Conservation (phyloP, 1,140 invertebrate genomes). For the Eciton burchellii region DNA sequence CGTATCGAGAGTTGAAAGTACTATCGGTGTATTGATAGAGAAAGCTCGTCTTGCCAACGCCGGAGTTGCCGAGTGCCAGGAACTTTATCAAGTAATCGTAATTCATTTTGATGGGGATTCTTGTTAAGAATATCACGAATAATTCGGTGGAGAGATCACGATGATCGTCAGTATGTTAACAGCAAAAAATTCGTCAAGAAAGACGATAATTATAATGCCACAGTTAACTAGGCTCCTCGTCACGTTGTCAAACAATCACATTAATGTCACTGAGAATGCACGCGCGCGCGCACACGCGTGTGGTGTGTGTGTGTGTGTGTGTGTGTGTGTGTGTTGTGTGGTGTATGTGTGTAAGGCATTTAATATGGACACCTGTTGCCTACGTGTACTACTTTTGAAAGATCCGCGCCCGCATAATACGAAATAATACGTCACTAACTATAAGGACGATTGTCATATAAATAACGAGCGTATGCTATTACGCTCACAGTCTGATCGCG, state of each 20-base stretch:
- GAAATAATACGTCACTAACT: not conserved
- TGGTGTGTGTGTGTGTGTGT: not conserved
- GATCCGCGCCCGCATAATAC: constrained; percentile 36
- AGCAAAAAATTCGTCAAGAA: not conserved
- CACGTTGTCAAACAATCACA: not conserved
- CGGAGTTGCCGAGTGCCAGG: constrained; percentile 96
- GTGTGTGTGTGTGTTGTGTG: not conserved
- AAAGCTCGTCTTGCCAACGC: constrained; percentile 97
- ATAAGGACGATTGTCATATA: not conserved
- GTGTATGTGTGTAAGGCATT: constrained; percentile 41
- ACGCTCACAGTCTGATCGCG: too few relatives aligned
- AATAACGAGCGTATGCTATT: not conserved
- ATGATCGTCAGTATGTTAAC: not conserved
- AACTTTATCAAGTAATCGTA: constrained; percentile 99
- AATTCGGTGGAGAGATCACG: not conserved
- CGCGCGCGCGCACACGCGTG: too few relatives aligned
- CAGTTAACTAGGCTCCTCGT: not conserved
- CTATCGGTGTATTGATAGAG: constrained; percentile 98
- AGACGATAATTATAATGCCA: not conserved
- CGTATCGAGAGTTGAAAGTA: constrained; percentile 95
- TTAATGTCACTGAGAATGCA: not conserved
- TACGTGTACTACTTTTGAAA: constrained; percentile 64
- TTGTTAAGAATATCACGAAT: not conserved
- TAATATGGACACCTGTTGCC: constrained; percentile 72
- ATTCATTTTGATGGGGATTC: constrained; percentile 86